A percentile compares a stretch with the other conserved stretches of the same genome.
Conservation (phyloP, 2,888 invertebrate genomes). For the Lutraria lutraria region DNA sequence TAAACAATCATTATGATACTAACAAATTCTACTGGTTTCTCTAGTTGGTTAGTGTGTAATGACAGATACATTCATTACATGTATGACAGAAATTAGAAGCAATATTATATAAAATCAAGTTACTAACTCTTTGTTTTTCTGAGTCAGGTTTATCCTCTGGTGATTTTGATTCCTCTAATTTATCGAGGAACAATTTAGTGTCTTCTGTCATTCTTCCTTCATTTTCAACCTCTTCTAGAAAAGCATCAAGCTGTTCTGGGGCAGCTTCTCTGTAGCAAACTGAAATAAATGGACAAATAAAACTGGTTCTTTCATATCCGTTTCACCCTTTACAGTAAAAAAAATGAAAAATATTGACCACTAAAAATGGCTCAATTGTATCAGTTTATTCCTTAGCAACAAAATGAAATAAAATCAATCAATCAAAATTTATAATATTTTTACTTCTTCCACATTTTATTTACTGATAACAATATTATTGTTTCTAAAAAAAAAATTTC, state of each 20-base stretch:
- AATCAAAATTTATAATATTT: background rate
- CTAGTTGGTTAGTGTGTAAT: too few relatives aligned
- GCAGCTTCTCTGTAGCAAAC: constrained; percentile 82
- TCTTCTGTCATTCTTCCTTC: constrained; percentile 80
- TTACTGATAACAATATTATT: too few relatives aligned
- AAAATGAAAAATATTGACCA: background rate
- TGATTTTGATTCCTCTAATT: constrained; percentile 69
- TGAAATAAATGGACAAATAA: constrained; percentile 51
- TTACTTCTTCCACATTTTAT: background rate
- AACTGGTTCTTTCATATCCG: background rate
- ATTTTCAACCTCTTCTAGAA: constrained; percentile 78
- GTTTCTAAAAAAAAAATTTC: background rate
- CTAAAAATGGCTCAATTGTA: background rate
- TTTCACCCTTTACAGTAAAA: background rate
- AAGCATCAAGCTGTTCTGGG: constrained; percentile 77
- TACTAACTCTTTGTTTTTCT: background rate
- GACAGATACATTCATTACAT: too few relatives aligned
- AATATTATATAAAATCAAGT: background rate
- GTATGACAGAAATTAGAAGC: background rate
- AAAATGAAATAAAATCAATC: background rate
- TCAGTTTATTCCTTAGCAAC: background rate
- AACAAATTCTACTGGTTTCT: background rate
- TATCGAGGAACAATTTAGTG: constrained; percentile 75
- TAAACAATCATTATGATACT: too few relatives aligned
- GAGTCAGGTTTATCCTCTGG: background rate